phyloP scores from a whole-genome alignment of 2,888 invertebrate species.

The Dyspetes luteomarginatus region DNA sequence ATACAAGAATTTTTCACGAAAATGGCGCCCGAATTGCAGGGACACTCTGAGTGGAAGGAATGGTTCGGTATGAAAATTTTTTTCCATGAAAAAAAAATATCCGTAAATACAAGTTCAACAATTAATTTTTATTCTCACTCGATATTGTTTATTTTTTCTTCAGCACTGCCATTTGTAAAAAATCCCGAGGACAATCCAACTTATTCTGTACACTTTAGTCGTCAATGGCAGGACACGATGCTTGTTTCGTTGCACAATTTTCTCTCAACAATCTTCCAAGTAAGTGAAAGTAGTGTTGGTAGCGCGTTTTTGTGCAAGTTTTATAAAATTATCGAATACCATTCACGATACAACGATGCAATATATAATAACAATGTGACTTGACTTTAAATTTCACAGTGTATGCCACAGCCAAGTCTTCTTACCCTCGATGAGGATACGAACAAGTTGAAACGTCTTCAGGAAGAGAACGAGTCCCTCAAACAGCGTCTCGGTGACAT shows the following conservation, averaged over 20 bases:
- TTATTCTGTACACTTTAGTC: constrained; percentile 95
- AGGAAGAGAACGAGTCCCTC: constrained; percentile 92
- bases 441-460: constrained; percentile 90
- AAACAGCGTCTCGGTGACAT: constrained; percentile 85
- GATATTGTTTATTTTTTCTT: constrained; percentile 14
- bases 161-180: constrained; percentile 95
- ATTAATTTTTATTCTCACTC: constrained; percentile 38
- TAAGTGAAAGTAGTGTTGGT: constrained; percentile 74
- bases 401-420: constrained; percentile 94
- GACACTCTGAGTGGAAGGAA: constrained; percentile 96
- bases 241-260: constrained; percentile 96
- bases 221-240: constrained; percentile 98
- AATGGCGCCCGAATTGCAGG: constrained; percentile 94
- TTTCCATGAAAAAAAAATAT: constrained; percentile 11
- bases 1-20: constrained; percentile 95
- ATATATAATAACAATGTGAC: background rate
- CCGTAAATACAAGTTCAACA: constrained; percentile 8
- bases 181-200: constrained; percentile 95
- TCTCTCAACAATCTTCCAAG: constrained; percentile 93
- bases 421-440: constrained; percentile 95
- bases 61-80: constrained; percentile 94
- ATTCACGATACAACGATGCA: background rate
- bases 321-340: background rate
- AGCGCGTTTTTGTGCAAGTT: background rate
- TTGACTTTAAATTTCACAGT: constrained; percentile 84